Percentiles rank a stretch among this genome's conserved stretches.
Evolutionary conservation across 1,140 invertebrate species (phyloP).

Genomic region (Nephila pilipes): DNA sequence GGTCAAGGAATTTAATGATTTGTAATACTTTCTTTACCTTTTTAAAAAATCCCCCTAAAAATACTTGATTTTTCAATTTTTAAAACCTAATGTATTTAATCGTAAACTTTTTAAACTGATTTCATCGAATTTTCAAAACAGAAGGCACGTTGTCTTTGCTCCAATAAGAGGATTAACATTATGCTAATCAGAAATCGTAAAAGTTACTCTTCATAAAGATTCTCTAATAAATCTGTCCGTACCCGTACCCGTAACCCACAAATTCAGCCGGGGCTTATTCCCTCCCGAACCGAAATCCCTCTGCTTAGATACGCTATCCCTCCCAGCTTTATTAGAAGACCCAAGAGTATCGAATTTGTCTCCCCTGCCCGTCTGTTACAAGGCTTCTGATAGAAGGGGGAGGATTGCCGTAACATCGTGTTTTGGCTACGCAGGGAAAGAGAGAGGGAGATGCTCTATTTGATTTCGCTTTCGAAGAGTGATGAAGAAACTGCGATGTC

Average conservation of each 20-base stretch:
- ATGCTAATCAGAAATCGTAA: slow-evolving; percentile 41
- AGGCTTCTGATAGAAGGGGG: background rate
- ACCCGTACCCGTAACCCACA: background rate
- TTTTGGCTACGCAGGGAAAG: background rate
- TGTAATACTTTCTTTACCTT: no score
- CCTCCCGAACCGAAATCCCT: background rate
- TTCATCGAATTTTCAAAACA: background rate
- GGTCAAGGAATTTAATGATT: no score
- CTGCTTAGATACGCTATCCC: background rate
- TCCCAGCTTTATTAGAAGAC: background rate
- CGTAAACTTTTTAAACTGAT: background rate
- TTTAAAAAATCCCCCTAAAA: no score
- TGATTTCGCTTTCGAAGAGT: background rate
- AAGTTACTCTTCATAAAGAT: slow-evolving; percentile 16
- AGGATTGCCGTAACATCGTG: background rate
- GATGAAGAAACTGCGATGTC: background rate
- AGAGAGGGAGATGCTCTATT: background rate
- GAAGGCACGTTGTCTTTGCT: background rate
- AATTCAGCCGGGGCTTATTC: background rate
- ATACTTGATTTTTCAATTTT: no score
- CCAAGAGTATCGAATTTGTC: slow-evolving; percentile 15
- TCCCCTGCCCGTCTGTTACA: background rate
- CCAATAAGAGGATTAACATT: slow-evolving; percentile 1
- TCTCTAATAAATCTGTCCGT: slow-evolving; percentile 1
- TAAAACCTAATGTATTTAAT: no score